Percentiles rank a stretch among this genome's conserved stretches.
These are phyloP conservation scores for Drosophila lowei DNA, from an alignment of 1,140 invertebrate species.

Conservation along the genomic window DNA sequence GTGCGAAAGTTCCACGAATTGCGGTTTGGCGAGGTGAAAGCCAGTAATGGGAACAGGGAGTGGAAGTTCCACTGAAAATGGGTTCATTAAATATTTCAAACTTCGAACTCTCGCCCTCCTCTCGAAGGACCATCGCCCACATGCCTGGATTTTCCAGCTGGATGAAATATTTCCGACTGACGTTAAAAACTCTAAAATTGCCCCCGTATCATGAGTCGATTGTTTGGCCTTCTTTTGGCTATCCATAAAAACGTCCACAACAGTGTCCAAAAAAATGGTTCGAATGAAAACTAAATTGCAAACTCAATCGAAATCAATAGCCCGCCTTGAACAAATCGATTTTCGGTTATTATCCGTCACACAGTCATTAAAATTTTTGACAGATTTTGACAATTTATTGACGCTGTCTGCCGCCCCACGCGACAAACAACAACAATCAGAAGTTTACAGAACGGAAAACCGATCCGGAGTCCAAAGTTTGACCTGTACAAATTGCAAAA, in stretches of 20 bases:
- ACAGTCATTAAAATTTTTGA: constrained; percentile 81
- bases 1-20: constrained; percentile 49
- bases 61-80: constrained; percentile 5
- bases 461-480: constrained; percentile 21
- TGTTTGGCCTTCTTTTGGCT: constrained; percentile 34
- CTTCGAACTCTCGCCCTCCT: background rate
- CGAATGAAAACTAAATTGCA: constrained; percentile 11
- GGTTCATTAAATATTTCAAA: background rate
- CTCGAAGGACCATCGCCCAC: constrained; percentile 19
- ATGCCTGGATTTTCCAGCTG: constrained; percentile 30
- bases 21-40: constrained; percentile 25
- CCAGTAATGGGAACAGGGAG: constrained; percentile 5
- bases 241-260: constrained; percentile 70
- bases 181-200: constrained; percentile 57
- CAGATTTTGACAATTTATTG: constrained; percentile 79
- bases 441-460: constrained; percentile 28
- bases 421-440: constrained; percentile 69
- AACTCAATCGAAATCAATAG: constrained; percentile 46
- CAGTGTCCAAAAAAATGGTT: constrained; percentile 38
- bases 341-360: constrained; percentile 73
- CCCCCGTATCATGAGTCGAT: constrained; percentile 24
- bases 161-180: constrained; percentile 42
- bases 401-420: constrained; percentile 53
- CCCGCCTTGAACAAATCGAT: constrained; percentile 67
- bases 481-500: constrained; percentile 76